These are phyloP conservation scores for Delphinapterus leucas DNA, from an alignment of 2,113 vertebrate genomes.

Conservation along the genomic window DNA sequence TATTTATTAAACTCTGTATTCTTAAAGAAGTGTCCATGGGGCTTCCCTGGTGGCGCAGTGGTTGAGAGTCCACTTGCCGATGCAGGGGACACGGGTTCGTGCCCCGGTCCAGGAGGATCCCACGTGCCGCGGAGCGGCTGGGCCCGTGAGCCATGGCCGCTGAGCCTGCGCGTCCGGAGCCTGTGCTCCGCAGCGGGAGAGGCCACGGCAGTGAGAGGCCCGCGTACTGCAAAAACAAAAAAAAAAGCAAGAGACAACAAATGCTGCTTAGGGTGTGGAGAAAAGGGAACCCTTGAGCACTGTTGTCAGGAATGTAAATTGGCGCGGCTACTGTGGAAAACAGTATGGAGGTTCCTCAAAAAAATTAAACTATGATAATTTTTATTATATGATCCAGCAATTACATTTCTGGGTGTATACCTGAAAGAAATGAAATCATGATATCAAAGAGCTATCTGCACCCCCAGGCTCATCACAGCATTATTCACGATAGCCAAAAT, in stretches of 20 bases:
- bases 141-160: too few relatives aligned
- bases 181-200: too few relatives aligned
- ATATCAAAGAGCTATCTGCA: not conserved
- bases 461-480: not conserved
- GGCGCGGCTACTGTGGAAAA: not conserved
- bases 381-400: not conserved
- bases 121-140: too few relatives aligned
- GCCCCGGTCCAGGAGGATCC: too few relatives aligned
- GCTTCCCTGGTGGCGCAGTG: too few relatives aligned
- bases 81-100: too few relatives aligned
- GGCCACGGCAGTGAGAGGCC: too few relatives aligned
- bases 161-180: too few relatives aligned
- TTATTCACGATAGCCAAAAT: not conserved
- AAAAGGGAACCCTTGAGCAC: not conserved
- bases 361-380: not conserved
- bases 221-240: not conserved
- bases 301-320: not conserved
- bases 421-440: not conserved
- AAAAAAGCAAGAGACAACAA: not conserved
- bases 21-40: not conserved
- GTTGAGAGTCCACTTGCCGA: too few relatives aligned
- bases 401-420: not conserved
- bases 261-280: not conserved
- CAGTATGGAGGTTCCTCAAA: not conserved
- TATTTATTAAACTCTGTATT: not conserved